Percentiles rank a stretch among this genome's conserved stretches.
Conservation (phyloP, 2,888 invertebrate genomes). For the Margaritifera margaritifera region DNA sequence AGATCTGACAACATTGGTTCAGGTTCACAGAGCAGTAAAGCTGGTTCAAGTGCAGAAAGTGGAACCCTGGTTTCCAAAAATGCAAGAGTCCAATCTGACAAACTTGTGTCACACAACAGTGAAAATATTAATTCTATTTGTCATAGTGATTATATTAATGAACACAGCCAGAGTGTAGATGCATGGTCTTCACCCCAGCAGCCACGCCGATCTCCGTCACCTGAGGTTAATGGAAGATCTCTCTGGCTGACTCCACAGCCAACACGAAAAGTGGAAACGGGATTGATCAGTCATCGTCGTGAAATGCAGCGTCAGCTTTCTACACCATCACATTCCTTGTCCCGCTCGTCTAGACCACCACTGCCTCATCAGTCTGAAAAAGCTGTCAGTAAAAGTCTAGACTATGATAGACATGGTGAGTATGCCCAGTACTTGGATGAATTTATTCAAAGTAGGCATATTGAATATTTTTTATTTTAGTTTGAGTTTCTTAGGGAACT, state of each 20-base stretch:
- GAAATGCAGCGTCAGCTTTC: conserved; percentile 33
- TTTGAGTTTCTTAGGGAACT: no score
- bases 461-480: no score
- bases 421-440: no score
- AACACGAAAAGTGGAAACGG: conserved; percentile 33
- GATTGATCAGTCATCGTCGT: conserved; percentile 1
- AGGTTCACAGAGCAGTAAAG: not conserved
- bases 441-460: no score
- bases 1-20: no score
- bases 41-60: conserved; percentile 2
- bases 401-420: conserved; percentile 1
- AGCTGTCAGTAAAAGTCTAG: not conserved
- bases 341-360: conserved; percentile 10
- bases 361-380: conserved; percentile 1
- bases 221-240: conserved; percentile 15
- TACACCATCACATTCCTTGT: conserved; percentile 8
- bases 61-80: not conserved
- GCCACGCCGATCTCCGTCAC: conserved; percentile 26
- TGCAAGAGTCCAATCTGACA: conserved; percentile 13
- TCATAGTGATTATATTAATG: conserved; percentile 11
- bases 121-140: conserved; percentile 10
- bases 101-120: conserved; percentile 14
- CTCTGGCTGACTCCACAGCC: conserved; percentile 53
- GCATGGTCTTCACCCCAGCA: conserved; percentile 32
- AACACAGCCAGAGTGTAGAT: conserved; percentile 14